These are phyloP conservation scores for Dolichoris vasculosae DNA, from an alignment of 1,140 invertebrate genomes.

Conservation along the genomic window DNA sequence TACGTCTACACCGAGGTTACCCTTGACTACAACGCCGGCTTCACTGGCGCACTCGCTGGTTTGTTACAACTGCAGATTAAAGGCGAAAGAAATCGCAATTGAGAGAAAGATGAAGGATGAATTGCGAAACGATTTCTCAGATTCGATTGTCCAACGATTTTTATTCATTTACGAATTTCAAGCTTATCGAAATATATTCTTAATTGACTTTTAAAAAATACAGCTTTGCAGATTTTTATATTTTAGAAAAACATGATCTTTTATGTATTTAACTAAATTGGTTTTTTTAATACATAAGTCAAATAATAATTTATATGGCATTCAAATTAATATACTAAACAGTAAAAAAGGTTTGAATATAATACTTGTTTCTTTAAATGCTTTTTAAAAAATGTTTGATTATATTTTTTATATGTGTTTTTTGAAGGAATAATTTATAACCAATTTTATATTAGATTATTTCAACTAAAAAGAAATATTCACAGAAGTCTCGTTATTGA, in stretches of 20 bases:
- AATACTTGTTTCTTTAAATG: neutral
- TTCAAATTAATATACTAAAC: neutral
- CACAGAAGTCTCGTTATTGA: too few relatives aligned
- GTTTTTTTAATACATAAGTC: neutral
- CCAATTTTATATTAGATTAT: neutral
- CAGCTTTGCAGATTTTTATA: neutral
- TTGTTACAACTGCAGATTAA: slow-evolving; percentile 64
- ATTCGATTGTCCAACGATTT: neutral
- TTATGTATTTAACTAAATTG: neutral
- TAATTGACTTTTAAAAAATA: neutral
- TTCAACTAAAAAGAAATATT: slow-evolving; percentile 4
- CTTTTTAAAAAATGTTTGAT: neutral
- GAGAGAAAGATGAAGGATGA: neutral
- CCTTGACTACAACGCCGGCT: slow-evolving; percentile 78
- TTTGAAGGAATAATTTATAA: neutral
- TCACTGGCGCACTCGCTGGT: slow-evolving; percentile 75
- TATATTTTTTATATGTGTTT: neutral
- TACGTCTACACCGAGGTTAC: slow-evolving; percentile 78
- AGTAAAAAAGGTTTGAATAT: neutral
- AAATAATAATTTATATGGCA: neutral
- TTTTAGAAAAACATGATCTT: too few relatives aligned
- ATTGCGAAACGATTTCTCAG: neutral
- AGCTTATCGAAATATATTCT: neutral
- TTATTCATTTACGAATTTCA: neutral
- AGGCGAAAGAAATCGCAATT: neutral